Conservation (phyloP, 2,888 invertebrate genomes). For the Andrena trimmerana region DNA sequence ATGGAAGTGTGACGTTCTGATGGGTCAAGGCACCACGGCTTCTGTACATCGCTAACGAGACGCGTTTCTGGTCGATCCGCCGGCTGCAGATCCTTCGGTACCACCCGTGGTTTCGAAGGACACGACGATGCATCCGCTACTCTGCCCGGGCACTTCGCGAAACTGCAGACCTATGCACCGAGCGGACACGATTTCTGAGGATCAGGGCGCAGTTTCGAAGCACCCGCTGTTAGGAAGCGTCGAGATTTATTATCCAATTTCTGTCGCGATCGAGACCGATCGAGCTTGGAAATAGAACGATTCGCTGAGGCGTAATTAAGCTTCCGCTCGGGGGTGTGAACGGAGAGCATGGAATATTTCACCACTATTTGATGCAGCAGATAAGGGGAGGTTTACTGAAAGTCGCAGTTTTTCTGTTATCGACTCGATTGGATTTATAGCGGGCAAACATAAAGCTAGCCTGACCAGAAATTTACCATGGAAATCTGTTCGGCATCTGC, state of each 20-base stretch:
- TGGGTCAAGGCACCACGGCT: slow-evolving; percentile 50
- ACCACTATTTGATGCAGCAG: slow-evolving; percentile 1
- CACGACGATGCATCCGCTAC: background rate
- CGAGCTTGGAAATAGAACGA: slow-evolving; percentile 27
- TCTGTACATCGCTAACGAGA: slow-evolving; percentile 64
- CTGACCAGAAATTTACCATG: no score
- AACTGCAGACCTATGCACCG: slow-evolving; percentile 54
- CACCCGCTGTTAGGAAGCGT: slow-evolving; percentile 13
- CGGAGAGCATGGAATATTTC: slow-evolving; percentile 30
- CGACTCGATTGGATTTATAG: background rate
- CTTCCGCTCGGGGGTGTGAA: background rate
- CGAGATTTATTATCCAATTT: slow-evolving; percentile 65
- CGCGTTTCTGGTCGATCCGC: slow-evolving; percentile 53
- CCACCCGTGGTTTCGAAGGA: slow-evolving; percentile 38
- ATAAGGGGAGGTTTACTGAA: background rate
- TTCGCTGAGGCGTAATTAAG: slow-evolving; percentile 44
- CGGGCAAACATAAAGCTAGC: background rate
- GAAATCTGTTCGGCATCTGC: no score
- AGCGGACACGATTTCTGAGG: slow-evolving; percentile 42
- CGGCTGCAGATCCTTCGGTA: slow-evolving; percentile 39
- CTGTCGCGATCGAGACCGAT: slow-evolving; percentile 39
- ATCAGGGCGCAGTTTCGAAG: slow-evolving; percentile 24
- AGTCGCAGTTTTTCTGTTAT: background rate
- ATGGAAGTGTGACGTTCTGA: slow-evolving; percentile 41
- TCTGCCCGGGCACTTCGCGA: slow-evolving; percentile 8